Conservation (phyloP, 2,888 invertebrate genomes). For the Crematogaster levior region DNA sequence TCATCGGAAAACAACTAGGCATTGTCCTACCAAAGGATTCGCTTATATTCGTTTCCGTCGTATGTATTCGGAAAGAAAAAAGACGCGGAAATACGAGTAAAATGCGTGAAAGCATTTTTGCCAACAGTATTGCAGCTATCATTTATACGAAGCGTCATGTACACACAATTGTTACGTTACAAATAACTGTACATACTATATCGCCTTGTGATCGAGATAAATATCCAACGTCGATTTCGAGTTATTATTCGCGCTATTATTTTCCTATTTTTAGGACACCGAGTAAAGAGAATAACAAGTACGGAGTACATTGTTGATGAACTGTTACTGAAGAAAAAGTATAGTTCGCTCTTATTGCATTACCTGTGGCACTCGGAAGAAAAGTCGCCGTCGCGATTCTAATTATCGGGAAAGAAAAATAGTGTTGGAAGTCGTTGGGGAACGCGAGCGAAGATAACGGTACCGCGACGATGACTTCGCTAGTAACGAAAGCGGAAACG, state of each 20-base stretch:
- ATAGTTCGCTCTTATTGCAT: background rate
- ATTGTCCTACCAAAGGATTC: slow-evolving; percentile 28
- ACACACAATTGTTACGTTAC: background rate
- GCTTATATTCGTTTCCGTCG: slow-evolving; percentile 20
- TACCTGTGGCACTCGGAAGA: background rate
- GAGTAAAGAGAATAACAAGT: background rate
- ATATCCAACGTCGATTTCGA: slow-evolving; percentile 7
- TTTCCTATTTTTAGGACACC: background rate
- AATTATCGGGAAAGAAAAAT: slow-evolving; percentile 57
- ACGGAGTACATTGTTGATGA: too few species aligned
- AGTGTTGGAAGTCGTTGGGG: slow-evolving; percentile 22
- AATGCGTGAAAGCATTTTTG: slow-evolving; percentile 24
- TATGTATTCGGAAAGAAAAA: background rate
- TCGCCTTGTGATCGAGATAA: background rate
- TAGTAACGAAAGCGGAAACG: slow-evolving; percentile 62
- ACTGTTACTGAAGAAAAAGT: background rate
- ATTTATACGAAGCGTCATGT: background rate
- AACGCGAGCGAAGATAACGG: slow-evolving; percentile 62
- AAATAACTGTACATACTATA: background rate
- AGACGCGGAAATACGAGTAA: background rate
- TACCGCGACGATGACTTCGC: slow-evolving; percentile 49
- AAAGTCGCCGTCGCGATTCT: slow-evolving; percentile 5
- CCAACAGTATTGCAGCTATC: slow-evolving; percentile 2
- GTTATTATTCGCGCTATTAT: slow-evolving; percentile 2
- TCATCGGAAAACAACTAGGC: slow-evolving; percentile 29